Percentiles rank a stretch among this genome's conserved stretches.
Conservation (phyloP, 2,888 invertebrate genomes). For the Smittia aterrima region DNA sequence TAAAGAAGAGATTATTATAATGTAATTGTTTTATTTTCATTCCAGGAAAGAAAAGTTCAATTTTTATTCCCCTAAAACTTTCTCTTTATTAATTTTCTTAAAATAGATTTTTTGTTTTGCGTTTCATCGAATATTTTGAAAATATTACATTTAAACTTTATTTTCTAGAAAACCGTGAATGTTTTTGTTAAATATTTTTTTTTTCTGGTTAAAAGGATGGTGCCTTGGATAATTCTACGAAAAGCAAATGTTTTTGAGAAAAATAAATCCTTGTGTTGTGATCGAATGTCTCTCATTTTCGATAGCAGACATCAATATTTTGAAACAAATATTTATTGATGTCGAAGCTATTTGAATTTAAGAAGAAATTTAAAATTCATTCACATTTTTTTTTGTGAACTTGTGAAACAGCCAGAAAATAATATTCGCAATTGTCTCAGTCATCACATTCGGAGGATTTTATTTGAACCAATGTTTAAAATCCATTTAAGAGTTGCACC, state of each 20-base stretch:
- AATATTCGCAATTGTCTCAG: neutral
- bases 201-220: no score
- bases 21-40: neutral
- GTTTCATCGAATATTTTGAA: neutral
- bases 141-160: neutral
- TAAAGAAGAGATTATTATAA: no score
- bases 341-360: neutral
- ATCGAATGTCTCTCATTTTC: neutral
- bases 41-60: neutral
- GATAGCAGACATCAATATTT: neutral
- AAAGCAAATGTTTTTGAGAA: neutral
- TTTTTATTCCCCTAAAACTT: neutral
- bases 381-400: neutral
- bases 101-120: neutral
- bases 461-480: neutral
- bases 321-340: constrained; percentile 4
- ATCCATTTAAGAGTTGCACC: neutral
- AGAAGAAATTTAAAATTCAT: neutral
- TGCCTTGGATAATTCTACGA: no score
- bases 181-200: no score
- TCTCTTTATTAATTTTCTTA: neutral
- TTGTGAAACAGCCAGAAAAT: neutral
- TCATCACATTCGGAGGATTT: neutral
- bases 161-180: neutral
- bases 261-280: neutral